Percentiles rank a stretch among this genome's conserved stretches.
Evolutionary conservation across 2,888 invertebrate genomes (phyloP).

Genomic region (Harpalus rubripes): DNA sequence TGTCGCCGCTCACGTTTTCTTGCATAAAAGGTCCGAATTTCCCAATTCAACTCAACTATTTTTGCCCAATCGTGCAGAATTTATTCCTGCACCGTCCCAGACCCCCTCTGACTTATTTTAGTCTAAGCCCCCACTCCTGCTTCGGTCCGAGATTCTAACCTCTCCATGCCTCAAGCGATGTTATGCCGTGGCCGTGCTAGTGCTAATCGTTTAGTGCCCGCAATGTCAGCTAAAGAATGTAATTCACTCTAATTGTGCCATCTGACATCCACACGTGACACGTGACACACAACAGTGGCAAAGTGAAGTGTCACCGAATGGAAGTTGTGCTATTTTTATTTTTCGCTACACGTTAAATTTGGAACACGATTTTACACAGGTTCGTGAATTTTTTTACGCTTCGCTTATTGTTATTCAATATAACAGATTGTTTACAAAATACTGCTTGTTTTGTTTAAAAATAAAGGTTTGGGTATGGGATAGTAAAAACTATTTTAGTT

Average conservation of each 20-base stretch:
- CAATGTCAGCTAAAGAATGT: conserved; percentile 32
- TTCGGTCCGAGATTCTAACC: background rate
- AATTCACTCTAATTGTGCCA: conserved; percentile 48
- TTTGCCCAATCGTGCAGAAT: background rate
- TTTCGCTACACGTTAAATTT: no score
- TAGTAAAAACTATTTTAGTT: no score
- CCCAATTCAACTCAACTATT: background rate
- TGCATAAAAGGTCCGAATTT: background rate
- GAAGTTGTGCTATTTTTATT: no score
- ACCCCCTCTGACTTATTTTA: conserved; percentile 3
- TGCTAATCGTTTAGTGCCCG: conserved; percentile 10
- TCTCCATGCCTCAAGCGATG: background rate
- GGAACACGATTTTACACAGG: no score
- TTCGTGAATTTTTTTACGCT: no score
- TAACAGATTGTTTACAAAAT: no score
- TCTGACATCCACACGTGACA: conserved; percentile 13
- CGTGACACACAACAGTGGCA: background rate
- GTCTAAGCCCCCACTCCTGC: conserved; percentile 30
- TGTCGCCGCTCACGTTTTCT: background rate
- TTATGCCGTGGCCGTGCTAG: background rate
- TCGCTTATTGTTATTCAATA: no score
- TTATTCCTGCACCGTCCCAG: background rate
- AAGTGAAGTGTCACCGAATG: background rate
- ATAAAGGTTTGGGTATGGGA: no score
- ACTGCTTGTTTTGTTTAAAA: no score